phyloP scores from a whole-genome alignment of 2,113 vertebrate species.

The Smithornis capensis region DNA sequence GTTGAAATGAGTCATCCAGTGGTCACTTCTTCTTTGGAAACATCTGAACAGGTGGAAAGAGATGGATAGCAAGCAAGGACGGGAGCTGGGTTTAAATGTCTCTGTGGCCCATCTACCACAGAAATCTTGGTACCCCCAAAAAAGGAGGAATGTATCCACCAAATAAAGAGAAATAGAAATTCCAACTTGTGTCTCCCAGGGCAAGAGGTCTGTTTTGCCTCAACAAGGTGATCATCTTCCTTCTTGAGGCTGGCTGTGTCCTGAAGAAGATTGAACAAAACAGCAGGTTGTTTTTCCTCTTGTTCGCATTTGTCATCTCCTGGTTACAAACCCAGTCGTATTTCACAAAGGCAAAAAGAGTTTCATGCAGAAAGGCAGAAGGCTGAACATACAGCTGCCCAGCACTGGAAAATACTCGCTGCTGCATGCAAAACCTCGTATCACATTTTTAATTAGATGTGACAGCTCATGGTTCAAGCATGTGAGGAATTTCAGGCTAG shows the following conservation, averaged over 20 bases:
- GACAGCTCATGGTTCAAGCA: conserved; percentile 57
- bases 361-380: background rate
- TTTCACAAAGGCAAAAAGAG: background rate
- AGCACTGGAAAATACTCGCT: background rate
- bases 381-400: background rate
- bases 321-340: background rate
- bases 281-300: background rate
- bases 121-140: background rate
- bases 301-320: background rate
- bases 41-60: background rate
- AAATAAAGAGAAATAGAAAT: background rate
- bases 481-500: conserved; percentile 52
- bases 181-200: background rate
- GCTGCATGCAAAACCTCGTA: background rate
- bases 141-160: background rate
- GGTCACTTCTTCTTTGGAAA: background rate
- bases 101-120: background rate
- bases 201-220: background rate
- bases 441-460: conserved; percentile 53
- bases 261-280: background rate
- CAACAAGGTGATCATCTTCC: background rate
- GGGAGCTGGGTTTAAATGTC: background rate
- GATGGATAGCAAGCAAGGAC: background rate
- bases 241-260: background rate
- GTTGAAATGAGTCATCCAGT: background rate